phyloP scores from a whole-genome alignment of 2,113 vertebrate species.

The Scortum barcoo region DNA sequence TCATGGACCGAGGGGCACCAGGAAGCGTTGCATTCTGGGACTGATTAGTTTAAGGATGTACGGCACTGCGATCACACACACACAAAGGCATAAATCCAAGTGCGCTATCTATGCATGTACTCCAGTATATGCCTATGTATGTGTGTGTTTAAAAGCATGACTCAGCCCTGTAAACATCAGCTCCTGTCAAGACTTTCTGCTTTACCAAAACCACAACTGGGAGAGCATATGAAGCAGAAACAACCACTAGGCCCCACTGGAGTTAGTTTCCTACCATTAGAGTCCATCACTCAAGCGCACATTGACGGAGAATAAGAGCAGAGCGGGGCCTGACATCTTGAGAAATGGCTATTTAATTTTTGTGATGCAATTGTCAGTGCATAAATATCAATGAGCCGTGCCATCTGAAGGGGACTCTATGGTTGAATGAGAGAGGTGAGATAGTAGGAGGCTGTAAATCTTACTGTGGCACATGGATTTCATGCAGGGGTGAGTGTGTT shows the following conservation, averaged over 20 bases:
- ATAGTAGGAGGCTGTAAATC: constrained; percentile 74
- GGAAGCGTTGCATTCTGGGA: constrained; percentile 70
- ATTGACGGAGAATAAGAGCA: constrained; percentile 66
- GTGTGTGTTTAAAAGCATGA: constrained; percentile 57
- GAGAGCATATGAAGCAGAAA: constrained; percentile 60
- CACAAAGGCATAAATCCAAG: constrained; percentile 32
- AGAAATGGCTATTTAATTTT: constrained; percentile 71
- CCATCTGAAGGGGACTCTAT: constrained; percentile 45
- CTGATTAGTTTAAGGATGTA: constrained; percentile 68
- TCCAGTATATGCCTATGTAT: background rate
- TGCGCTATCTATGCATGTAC: constrained; percentile 7
- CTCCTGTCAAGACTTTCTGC: constrained; percentile 64
- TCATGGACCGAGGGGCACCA: constrained; percentile 33
- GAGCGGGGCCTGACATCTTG: constrained; percentile 55
- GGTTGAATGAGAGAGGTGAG: constrained; percentile 72
- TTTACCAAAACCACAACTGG: constrained; percentile 71
- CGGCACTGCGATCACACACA: constrained; percentile 32
- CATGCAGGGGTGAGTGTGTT: constrained; percentile 39
- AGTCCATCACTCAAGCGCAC: constrained; percentile 68
- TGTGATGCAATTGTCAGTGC: constrained; percentile 74
- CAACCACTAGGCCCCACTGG: constrained; percentile 59
- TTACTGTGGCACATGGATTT: constrained; percentile 53
- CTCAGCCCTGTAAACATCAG: constrained; percentile 73
- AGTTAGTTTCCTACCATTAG: constrained; percentile 68
- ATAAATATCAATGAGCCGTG: constrained; percentile 78